Base-by-base conservation (phyloP, 37 sponge, comb jelly and placozoan species). In the Ianthella basta region DNA sequence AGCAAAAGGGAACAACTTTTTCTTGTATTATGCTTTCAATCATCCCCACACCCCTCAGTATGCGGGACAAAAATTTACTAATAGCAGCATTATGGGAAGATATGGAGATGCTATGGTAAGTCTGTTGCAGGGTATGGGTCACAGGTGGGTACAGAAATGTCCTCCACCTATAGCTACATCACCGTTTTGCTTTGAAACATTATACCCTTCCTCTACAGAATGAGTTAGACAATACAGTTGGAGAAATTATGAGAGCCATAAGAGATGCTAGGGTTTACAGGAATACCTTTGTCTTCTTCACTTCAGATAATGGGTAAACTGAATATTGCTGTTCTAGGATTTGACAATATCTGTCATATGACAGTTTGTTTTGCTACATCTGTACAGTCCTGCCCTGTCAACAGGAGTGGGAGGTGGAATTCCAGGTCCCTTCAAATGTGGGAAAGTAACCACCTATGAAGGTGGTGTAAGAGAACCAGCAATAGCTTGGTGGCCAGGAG, bases 41-140 rank as follows among this genome's bases (percentile, higher is more conserved):
- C 92, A 92, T 61, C 86, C 80, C 14, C 92, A 92, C 64, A n/a
- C 25, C 33, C 92, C 92, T 79, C 92, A 92, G 55, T 92, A 83
- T 79, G 72, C 89, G 15, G 85, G 92, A 13, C 25, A 88, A 39
- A 38, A 23, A 41, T 88, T 88, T 35, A 70, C 82, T 1, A 92
- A 92, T 60, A 61, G 80, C 56, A 84, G 79, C 59, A 82, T 81
- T 21, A 74, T 86, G 83, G 92, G 92, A 55, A 33, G 84, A n/a
- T 82, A 80, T 70, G 92, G 92, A 18, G 92, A 92, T 54, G 78
- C 92, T 10, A 65, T 92, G 72, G 92, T 88, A 70, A 72, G n/a
- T n/a, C n/a, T n/a, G n/a, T n/a, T n/a, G n/a, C n/a, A n/a, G n/a
- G n/a, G n/a, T n/a, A n/a, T n/a, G n/a, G n/a, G n/a, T n/a, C n/a